A percentile compares a stretch with the other conserved stretches of the same genome.
Evolutionary conservation across 1,140 invertebrate genomes (phyloP).

Genomic region (Pectinophora gossypiella): DNA sequence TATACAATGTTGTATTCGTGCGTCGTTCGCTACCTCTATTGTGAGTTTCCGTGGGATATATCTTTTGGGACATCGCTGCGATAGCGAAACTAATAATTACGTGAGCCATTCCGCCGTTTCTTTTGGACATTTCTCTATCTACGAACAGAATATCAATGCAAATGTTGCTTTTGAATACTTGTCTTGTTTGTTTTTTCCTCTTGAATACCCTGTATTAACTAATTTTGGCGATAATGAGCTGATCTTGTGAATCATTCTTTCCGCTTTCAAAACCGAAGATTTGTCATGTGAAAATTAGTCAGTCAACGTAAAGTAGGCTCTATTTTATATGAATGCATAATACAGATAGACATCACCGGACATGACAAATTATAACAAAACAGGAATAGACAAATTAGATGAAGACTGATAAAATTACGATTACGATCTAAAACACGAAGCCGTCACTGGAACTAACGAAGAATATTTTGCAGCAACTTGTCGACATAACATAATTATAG

Average conservation of each 20-base stretch:
- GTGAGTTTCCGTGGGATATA: slow-evolving; percentile 40
- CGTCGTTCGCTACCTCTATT: slow-evolving; percentile 10
- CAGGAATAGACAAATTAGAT: not conserved
- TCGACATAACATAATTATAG: no score
- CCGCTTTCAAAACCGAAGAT: no score
- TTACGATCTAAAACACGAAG: not conserved
- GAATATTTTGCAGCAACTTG: not conserved
- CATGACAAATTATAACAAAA: not conserved
- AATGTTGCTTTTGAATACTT: no score
- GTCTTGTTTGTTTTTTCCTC: no score
- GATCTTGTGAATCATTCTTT: no score
- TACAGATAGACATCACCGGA: no score
- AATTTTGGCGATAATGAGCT: no score
- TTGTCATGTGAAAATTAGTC: no score
- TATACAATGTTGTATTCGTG: slow-evolving; percentile 33
- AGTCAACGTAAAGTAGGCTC: no score
- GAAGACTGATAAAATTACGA: not conserved
- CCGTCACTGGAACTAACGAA: not conserved
- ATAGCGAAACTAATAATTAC: not conserved
- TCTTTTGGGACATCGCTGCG: slow-evolving; percentile 36
- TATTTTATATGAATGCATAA: no score
- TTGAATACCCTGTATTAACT: no score
- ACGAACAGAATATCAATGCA: not conserved
- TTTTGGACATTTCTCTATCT: not conserved
- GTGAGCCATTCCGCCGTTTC: not conserved